Base-by-base conservation (phyloP, 1,140 invertebrate species). In the Papilio polytes region DNA sequence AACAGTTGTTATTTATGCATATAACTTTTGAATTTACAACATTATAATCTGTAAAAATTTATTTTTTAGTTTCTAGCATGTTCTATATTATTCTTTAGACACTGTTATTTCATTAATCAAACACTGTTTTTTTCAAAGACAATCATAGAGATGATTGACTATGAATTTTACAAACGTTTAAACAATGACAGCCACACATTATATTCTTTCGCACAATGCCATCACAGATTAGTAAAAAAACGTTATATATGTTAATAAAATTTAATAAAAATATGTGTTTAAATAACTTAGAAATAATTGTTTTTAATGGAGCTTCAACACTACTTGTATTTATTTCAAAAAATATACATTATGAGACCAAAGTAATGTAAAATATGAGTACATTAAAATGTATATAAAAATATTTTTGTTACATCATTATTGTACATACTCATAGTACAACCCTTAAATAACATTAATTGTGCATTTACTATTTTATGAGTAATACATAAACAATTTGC, bases 171-270 rank as follows among this genome's bases (percentile, higher is more conserved):
- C 4, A 56, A 56, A 1, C 9, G n/a, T 56, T 56, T 20, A 9
- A 56, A 56, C 15, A 51, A 9, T 56, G n/a, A 9, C 26, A 63
- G 13, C 13, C 10, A n/a, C 12, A 63, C 22, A 26, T 18, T 26
- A 63, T 56, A 9, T 63, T 26, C 59, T 63, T 63, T 63, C 59
- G 22, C 59, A 31, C 22, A 63, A 26, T 13, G 13, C 59, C 59
- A 63, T 63, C 59, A 63, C 59, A 63, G 59, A 26, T 26, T 13
- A 63, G 59, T 63, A 22, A 63, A 63, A 26, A 63, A 26, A 63
- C 59, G 22, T 63, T 63, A 63, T 26, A 26, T 26, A 63, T 63
- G 10, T 63, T 63, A 22, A 22, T 63, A 63, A 59, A 59, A n/a
- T 59, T 59, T 7, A 59, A 59, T 59, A 22, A 22, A 59, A 59